Conservation (phyloP, 2,797 vertebrate species). For the Danio tinwini region DNA sequence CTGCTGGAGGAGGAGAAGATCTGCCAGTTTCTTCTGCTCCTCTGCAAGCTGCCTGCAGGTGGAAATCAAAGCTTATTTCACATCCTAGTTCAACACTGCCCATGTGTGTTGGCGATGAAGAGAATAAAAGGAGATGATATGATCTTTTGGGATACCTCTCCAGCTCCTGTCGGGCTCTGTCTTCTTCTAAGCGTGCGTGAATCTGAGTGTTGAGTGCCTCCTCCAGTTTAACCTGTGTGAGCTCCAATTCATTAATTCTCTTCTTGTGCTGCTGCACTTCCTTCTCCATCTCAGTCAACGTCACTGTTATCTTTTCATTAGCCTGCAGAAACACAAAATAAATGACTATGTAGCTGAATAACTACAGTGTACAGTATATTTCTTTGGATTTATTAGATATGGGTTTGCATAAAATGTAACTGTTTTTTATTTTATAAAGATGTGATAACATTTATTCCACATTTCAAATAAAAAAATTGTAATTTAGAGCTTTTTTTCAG, state of each 20-base stretch:
- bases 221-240: constrained; percentile 77
- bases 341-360: neutral
- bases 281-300: constrained; percentile 76
- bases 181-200: constrained; percentile 79
- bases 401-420: too few species aligned
- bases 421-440: too few species aligned
- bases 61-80: neutral
- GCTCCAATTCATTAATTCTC: constrained; percentile 79
- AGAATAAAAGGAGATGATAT: neutral
- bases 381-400: too few species aligned
- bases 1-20: constrained; percentile 73
- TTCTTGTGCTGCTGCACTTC: constrained; percentile 76
- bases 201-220: constrained; percentile 78
- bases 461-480: too few species aligned
- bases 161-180: constrained; percentile 75
- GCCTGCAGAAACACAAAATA: constrained; percentile 59
- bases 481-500: too few species aligned
- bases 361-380: too few species aligned
- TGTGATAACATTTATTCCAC: too few species aligned
- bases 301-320: constrained; percentile 73
- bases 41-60: constrained; percentile 72
- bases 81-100: neutral
- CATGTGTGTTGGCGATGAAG: neutral
- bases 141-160: constrained; percentile 67
- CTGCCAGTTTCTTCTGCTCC: constrained; percentile 76